Evolutionary conservation across 2,113 vertebrate genomes (phyloP).

Genomic region (Calyptomena viridis): DNA sequence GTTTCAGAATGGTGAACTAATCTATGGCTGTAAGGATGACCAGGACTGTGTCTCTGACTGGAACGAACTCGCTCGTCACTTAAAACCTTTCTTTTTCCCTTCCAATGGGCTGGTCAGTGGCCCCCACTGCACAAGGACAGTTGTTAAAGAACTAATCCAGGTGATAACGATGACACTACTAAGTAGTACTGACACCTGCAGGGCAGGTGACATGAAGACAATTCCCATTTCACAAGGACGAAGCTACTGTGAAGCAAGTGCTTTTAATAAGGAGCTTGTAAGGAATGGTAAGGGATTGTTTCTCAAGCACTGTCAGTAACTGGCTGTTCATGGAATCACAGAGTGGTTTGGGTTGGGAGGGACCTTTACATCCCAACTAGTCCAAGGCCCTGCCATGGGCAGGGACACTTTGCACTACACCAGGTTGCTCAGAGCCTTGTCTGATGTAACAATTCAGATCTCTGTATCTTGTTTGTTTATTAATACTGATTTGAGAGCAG

Average conservation of each 20-base stretch:
- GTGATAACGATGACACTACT: constrained; percentile 85
- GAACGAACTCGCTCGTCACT: constrained; percentile 83
- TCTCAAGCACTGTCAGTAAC: not conserved
- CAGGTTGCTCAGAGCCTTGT: not conserved
- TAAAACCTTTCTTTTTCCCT: constrained; percentile 90
- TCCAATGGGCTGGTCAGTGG: constrained; percentile 80
- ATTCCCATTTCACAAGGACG: constrained; percentile 74
- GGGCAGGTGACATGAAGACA: constrained; percentile 70
- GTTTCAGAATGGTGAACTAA: constrained; percentile 88
- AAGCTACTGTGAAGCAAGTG: constrained; percentile 88
- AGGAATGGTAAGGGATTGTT: constrained; percentile 78
- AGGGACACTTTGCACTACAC: not conserved
- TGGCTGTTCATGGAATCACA: not conserved
- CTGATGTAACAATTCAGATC: not conserved
- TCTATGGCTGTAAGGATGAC: constrained; percentile 90
- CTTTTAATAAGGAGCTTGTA: constrained; percentile 80
- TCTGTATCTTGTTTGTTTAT: not conserved
- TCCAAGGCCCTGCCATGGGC: not conserved
- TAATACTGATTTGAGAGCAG: not conserved
- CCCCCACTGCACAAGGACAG: constrained; percentile 79
- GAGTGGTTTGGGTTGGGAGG: not conserved
- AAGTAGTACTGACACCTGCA: constrained; percentile 78
- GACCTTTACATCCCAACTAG: not conserved
- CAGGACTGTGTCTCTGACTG: constrained; percentile 82
- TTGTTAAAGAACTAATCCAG: constrained; percentile 90